A percentile compares a stretch with the other conserved stretches of the same genome.
Evolutionary conservation across 2,888 invertebrate genomes (phyloP).

Genomic region (Caenorhabditis doughertyi): DNA sequence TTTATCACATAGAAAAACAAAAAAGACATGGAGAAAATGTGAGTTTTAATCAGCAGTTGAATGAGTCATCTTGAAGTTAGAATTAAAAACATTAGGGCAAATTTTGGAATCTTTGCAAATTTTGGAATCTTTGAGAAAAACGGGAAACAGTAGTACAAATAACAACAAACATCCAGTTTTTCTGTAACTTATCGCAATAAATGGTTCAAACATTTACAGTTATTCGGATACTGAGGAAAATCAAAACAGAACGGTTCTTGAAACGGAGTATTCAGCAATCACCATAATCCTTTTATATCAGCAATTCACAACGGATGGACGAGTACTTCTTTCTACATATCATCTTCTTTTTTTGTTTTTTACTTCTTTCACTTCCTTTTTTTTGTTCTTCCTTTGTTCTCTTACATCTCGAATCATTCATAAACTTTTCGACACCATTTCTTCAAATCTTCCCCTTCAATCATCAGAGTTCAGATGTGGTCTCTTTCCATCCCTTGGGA

Average conservation of each 20-base stretch:
- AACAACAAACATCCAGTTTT: background rate
- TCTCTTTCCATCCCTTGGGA: slow-evolving; percentile 27
- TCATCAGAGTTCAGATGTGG: slow-evolving; percentile 50
- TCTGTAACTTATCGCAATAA: too few relatives aligned
- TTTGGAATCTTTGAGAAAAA: background rate
- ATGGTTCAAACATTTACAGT: too few relatives aligned
- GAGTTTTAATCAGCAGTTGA: slow-evolving; percentile 10
- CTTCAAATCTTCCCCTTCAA: slow-evolving; percentile 34
- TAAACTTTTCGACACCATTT: slow-evolving; percentile 55
- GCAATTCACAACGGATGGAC: background rate
- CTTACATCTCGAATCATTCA: slow-evolving; percentile 25
- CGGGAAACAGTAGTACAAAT: background rate
- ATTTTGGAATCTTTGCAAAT: too few relatives aligned
- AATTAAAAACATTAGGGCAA: too few relatives aligned
- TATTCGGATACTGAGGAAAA: slow-evolving; percentile 4
- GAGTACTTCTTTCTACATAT: background rate
- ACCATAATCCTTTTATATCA: slow-evolving; percentile 3
- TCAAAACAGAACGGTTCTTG: slow-evolving; percentile 19
- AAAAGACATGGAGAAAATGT: slow-evolving; percentile 35
- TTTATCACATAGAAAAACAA: slow-evolving; percentile 36
- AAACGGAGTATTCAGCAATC: slow-evolving; percentile 29
- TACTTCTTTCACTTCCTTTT: background rate
- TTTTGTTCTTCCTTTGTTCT: background rate
- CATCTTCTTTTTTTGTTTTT: background rate
- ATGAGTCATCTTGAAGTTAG: too few relatives aligned